Evolutionary conservation across 2,113 vertebrate genomes (phyloP).

Genomic region (Tragulus kanchil): DNA sequence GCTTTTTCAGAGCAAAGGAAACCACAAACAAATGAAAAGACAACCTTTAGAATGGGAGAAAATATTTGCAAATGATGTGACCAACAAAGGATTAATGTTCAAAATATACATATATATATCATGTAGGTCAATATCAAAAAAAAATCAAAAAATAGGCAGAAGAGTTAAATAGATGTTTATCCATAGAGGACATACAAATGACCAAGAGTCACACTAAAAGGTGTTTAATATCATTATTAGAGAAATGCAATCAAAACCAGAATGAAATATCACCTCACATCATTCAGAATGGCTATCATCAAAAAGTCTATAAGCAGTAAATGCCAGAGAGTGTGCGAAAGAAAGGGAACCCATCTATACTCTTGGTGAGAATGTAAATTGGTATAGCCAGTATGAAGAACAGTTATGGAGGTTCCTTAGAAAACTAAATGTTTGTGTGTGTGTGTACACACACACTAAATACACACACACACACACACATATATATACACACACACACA

Average conservation of each 20-base stretch:
- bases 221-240: not conserved
- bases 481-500: no score
- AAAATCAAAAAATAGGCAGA: not conserved
- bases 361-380: no score
- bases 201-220: not conserved
- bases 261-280: no score
- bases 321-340: no score
- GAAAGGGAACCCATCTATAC: no score
- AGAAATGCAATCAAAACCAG: not conserved
- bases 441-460: no score
- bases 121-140: not conserved
- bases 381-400: no score
- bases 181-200: not conserved
- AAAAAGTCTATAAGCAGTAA: no score
- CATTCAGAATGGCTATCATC: no score
- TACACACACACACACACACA: no score
- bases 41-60: not conserved
- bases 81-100: not conserved
- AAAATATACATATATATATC: not conserved
- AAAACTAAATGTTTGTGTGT: not conserved
- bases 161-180: not conserved
- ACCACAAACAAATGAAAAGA: not conserved
- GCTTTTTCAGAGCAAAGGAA: not conserved
- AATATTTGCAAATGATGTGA: not conserved
- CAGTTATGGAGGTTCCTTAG: no score